Evolutionary conservation across 1,140 invertebrate genomes (phyloP), one percentile per base, ranked within the genome.

Genomic region (Pentalonia nigronervosa): DNA sequence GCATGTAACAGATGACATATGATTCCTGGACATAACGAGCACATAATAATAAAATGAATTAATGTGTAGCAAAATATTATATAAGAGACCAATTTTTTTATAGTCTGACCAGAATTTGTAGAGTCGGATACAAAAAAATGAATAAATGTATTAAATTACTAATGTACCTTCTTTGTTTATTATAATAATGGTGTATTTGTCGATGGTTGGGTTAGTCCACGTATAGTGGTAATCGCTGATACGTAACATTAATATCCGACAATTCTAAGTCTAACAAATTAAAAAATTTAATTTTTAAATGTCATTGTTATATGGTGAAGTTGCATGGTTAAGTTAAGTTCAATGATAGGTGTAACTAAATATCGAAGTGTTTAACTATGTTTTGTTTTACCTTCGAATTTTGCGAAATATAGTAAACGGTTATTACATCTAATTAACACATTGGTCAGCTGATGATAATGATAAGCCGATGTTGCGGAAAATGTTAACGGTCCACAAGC

Each of bases 401-500:
- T 36, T 48, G 48, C 14, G 47, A 0, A 36, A 25, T 53, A 36
- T 25, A 53, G 21, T 23, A 8, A 53, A 88, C 2, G 7, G 30
- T n/a, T n/a, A 88, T 23, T 41, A 41, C 34, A 88, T 50, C 17
- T 88, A n/a, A 4, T 8, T 23, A 21, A 34, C 20, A 50, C n/a
- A 53, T 50, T 88, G 36, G 6, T 48, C 47, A 23, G 41, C 20
- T 21, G 25, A 7, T 36, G 47, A 34, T n/a, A 17, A 34, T 53
- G 47, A 34, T n/a, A 17, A 34, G 36, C 48, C n/a, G n/a, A 34
- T 3, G n/a, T 89, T 36, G 6, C 20, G 8, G 20, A 53, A 89
- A 89, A 89, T 88, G 8, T 88, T 88, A 88, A 88, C 23, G n/a
- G 87, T 88, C 47, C 48, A 53, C n/a, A 53, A 7, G 17, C n/a